A percentile compares a stretch with the other conserved stretches of the same genome.
Evolutionary conservation across 2,888 invertebrate genomes (phyloP).

Genomic region (Sphaerophoria rueppellii): DNA sequence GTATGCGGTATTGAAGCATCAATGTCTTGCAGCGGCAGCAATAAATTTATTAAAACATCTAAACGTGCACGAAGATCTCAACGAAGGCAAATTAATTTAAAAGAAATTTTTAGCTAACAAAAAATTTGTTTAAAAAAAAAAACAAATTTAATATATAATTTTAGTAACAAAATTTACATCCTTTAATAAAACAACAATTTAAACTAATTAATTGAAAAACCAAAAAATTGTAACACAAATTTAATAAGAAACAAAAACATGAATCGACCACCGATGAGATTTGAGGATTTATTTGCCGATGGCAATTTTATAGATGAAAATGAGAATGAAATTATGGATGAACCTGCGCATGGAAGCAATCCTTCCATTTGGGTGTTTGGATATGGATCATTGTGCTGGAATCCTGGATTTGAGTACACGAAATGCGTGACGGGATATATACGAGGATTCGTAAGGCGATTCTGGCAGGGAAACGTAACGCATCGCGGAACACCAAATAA

Average conservation of each 20-base stretch:
- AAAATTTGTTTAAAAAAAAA: conserved; percentile 1
- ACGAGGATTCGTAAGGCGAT: conserved; percentile 90
- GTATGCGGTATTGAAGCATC: conserved; percentile 60
- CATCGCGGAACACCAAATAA: conserved; percentile 89
- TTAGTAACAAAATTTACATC: not conserved
- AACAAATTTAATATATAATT: not conserved
- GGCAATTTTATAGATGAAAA: conserved; percentile 76
- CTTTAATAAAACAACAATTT: not conserved
- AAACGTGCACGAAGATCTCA: conserved; percentile 70
- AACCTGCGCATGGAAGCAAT: conserved; percentile 56
- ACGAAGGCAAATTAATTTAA: conserved; percentile 48
- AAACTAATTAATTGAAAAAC: not conserved
- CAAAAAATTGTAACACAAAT: not conserved
- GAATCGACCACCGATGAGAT: conserved; percentile 76
- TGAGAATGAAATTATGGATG: conserved; percentile 70
- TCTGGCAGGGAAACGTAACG: conserved; percentile 96
- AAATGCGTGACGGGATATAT: conserved; percentile 90
- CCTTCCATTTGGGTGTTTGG: conserved; percentile 92
- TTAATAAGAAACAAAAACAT: conserved; percentile 30
- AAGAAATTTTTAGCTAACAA: conserved; percentile 74
- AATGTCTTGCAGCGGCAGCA: conserved; percentile 74
- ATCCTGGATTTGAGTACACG: conserved; percentile 94
- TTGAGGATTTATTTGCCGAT: conserved; percentile 78
- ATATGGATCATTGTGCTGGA: conserved; percentile 97
- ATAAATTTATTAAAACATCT: conserved; percentile 41